Conservation (phyloP, 2,888 invertebrate species). For the Drosophila prostipennis region DNA sequence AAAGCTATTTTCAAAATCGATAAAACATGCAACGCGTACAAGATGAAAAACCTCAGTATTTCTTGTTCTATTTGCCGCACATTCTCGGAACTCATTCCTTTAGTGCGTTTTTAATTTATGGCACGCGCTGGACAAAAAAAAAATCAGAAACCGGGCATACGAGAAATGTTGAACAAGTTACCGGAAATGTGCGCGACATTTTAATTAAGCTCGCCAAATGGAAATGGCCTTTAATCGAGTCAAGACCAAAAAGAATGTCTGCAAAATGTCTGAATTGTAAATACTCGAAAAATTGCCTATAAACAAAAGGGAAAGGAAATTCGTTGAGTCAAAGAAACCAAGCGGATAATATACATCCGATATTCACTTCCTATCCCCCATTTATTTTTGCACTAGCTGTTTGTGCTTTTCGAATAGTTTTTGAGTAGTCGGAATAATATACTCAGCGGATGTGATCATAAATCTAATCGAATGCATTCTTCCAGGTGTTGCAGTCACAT, state of each 20-base stretch:
- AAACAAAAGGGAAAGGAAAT: slow-evolving; percentile 20
- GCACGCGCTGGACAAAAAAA: slow-evolving; percentile 55
- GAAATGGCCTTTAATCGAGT: slow-evolving; percentile 69
- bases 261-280: slow-evolving; percentile 10
- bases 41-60: slow-evolving; percentile 16
- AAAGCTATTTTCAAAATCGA: slow-evolving; percentile 53
- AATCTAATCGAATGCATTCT: slow-evolving; percentile 65
- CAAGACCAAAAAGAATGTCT: slow-evolving; percentile 39
- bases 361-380: slow-evolving; percentile 18
- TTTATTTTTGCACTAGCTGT: slow-evolving; percentile 22
- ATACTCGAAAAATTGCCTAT: slow-evolving; percentile 6
- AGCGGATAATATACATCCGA: slow-evolving; percentile 20
- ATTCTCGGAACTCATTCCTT: slow-evolving; percentile 30
- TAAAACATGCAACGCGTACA: slow-evolving; percentile 31
- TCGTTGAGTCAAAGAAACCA: slow-evolving; percentile 9
- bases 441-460: slow-evolving; percentile 58
- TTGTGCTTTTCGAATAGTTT: neutral
- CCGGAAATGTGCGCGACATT: slow-evolving; percentile 82
- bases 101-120: slow-evolving; percentile 42
- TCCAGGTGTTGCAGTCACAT: slow-evolving; percentile 68
- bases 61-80: slow-evolving; percentile 1
- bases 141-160: slow-evolving; percentile 25
- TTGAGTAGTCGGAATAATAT: neutral
- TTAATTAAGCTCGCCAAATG: slow-evolving; percentile 80
- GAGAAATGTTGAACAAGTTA: slow-evolving; percentile 38